Evolutionary conservation across 2,888 invertebrate species (phyloP), one percentile per base, ranked within the genome.

Genomic region (Drosophila lacicola): DNA sequence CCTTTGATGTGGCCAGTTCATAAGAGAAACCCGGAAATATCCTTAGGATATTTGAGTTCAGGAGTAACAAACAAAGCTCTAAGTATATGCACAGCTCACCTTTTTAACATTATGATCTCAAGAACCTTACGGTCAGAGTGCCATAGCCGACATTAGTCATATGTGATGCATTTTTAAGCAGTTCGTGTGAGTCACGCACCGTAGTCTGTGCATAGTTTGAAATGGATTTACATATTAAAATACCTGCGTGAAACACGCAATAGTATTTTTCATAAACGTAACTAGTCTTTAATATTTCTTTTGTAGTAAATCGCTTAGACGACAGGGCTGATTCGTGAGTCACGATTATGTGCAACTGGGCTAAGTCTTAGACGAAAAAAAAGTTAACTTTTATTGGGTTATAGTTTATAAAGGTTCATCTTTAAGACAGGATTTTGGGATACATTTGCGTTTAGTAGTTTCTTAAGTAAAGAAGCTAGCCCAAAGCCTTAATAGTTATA

Each of bases 1-100:
- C 75, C 83, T 87, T 83, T 83, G 88, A 85, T 82, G 82, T 83
- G 66, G 68, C 17, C 39, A 37, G 63, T 29, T 37, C 11, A 56
- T 37, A 66, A 25, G 34, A 49, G 34, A 3, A 14, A 55, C 11
- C 29, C 41, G 42, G 17, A 39, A 34, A 44, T 37, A 51, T 57
- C 57, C 49, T 47, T 17, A 46, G 58, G 64, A 51, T 37, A 64
- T 64, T 64, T 51, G 42, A 36, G 44, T 36, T 34, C 21, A 41
- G 2, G 10, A 41, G n/a, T 21, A 37, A 33, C 41, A 44, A 51
- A 44, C 33, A 49, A 8, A 41, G 46, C 19, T 36, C 9, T 37
- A 2, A 5, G 4, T 6, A 4, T 13, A 17, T 13, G 25, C 51
- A 13, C 29, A 2, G 25, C 39, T 29, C 39, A 19, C 44, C 36